These are phyloP conservation scores for Cyclura pinguis DNA, from an alignment of 2,797 vertebrate genomes.

Conservation along the genomic window DNA sequence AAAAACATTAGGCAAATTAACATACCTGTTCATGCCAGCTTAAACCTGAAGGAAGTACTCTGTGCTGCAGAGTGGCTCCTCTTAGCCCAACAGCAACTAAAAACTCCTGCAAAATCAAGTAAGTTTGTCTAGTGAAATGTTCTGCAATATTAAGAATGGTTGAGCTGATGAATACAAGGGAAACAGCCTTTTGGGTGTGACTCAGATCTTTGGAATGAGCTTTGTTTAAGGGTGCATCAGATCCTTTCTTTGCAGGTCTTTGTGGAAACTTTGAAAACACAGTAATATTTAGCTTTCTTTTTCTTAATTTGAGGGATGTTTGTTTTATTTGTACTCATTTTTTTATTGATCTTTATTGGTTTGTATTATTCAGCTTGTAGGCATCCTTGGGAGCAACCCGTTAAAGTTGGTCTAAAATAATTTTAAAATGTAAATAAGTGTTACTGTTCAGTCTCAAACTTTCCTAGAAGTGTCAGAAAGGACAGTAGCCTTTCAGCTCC, in stretches of 20 bases:
- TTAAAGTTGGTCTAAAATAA: neutral
- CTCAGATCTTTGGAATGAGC: neutral
- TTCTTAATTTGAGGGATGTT: neutral
- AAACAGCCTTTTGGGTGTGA: neutral
- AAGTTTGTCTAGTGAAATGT: neutral
- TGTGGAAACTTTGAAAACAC: neutral
- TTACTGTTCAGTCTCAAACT: neutral
- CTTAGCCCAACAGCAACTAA: constrained; percentile 92
- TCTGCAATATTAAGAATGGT: neutral
- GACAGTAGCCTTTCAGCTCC: neutral
- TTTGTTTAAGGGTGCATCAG: neutral
- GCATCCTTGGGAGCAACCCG: neutral
- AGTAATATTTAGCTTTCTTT: neutral
- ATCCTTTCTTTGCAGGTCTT: neutral
- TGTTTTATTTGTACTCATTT: neutral
- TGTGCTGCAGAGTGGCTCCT: constrained; percentile 94
- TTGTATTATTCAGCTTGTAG: neutral
- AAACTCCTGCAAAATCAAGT: constrained; percentile 85
- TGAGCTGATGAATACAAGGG: neutral
- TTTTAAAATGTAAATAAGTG: no score
- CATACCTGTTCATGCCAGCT: constrained; percentile 98
- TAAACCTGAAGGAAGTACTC: constrained; percentile 88
- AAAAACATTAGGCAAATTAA: constrained; percentile 21
- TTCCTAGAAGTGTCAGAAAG: neutral
- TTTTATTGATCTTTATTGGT: neutral